Conservation (phyloP, 2,888 invertebrate genomes). For the Lochmaea capreae region DNA sequence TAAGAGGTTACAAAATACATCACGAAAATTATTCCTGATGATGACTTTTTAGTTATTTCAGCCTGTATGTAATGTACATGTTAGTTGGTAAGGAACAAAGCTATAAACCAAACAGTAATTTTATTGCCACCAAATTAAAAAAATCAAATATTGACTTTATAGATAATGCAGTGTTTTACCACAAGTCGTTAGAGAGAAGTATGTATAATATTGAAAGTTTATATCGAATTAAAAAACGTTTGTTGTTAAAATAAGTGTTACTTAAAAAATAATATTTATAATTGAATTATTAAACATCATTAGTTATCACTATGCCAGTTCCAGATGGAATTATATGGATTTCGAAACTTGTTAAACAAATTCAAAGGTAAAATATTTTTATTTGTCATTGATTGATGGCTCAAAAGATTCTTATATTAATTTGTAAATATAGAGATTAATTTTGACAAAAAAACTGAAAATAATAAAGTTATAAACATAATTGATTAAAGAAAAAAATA, state of each 20-base stretch:
- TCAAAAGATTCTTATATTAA: too few species aligned
- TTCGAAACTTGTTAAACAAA: constrained; percentile 25
- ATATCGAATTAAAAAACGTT: neutral
- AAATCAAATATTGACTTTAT: constrained; percentile 11
- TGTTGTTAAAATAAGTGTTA: too few species aligned
- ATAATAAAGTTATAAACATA: too few species aligned
- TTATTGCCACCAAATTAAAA: neutral
- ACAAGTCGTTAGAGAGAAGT: neutral
- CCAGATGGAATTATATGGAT: constrained; percentile 34
- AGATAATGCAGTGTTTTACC: neutral
- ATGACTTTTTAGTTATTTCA: too few species aligned
- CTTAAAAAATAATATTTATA: neutral
- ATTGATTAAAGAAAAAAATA: too few species aligned
- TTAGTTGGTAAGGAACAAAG: neutral
- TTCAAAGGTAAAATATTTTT: constrained; percentile 20
- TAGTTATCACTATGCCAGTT: constrained; percentile 28
- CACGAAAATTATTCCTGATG: too few species aligned
- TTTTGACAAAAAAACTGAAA: too few species aligned
- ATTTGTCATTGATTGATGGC: neutral
- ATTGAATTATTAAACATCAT: neutral
- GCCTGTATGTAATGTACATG: too few species aligned
- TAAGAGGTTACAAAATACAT: too few species aligned
- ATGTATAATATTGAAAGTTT: too few species aligned
- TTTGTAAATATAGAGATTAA: too few species aligned
- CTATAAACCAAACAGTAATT: neutral